Conservation (phyloP, 2,888 invertebrate species). For the Phorcus lineatus region DNA sequence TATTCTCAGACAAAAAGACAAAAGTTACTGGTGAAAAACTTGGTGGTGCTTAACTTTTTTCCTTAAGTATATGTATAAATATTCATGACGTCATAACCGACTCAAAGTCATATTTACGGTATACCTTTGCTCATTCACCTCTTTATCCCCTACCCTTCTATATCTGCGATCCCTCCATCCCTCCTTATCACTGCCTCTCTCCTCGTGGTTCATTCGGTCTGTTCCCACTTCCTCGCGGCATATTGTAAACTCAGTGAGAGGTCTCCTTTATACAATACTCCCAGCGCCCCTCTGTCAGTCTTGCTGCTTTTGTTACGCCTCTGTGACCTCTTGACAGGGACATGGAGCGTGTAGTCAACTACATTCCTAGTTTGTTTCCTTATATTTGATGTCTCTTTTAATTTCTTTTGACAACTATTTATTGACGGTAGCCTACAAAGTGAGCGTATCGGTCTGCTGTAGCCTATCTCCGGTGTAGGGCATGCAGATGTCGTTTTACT, state of each 20-base stretch:
- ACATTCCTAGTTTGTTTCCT: not conserved
- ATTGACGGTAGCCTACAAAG: not conserved
- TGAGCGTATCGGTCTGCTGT: not conserved
- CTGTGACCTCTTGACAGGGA: not conserved
- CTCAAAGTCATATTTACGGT: too few relatives aligned
- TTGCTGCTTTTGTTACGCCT: not conserved
- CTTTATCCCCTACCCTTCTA: too few relatives aligned
- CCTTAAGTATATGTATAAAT: too few relatives aligned
- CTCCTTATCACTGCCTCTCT: not conserved
- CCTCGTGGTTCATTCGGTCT: not conserved
- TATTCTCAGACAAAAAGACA: too few relatives aligned
- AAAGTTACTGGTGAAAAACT: too few relatives aligned
- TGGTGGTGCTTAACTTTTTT: too few relatives aligned
- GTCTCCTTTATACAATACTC: not conserved
- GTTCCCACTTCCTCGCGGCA: not conserved
- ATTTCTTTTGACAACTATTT: not conserved
- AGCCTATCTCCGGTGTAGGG: not conserved
- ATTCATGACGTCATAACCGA: too few relatives aligned
- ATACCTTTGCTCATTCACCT: too few relatives aligned
- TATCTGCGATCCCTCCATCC: too few relatives aligned
- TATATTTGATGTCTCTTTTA: conserved; percentile 2
- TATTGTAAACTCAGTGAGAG: not conserved
- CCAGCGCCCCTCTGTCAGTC: not conserved
- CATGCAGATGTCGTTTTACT: not conserved
- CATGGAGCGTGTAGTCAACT: not conserved